A percentile compares a stretch with the other conserved stretches of the same genome.
phyloP scores from a whole-genome alignment of 2,888 invertebrate genomes.

The Aelia acuminata region DNA sequence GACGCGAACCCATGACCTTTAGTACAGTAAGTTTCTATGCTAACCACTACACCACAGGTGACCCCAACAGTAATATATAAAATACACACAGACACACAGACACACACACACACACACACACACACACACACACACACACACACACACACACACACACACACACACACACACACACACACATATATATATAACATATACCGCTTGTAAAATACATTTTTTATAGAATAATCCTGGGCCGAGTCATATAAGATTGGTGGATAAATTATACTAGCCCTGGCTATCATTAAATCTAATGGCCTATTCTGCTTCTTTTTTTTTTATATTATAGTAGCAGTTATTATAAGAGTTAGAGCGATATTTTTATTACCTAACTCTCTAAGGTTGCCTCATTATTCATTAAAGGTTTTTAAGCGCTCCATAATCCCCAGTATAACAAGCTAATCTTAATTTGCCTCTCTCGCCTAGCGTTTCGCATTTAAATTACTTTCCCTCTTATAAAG shows the following conservation, averaged over 20 bases:
- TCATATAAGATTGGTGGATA: not conserved
- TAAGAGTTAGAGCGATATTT: not conserved
- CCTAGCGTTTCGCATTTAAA: not conserved
- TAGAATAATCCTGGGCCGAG: no score
- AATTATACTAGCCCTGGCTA: not conserved
- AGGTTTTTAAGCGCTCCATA: not conserved
- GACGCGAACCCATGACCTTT: no score
- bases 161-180: no score
- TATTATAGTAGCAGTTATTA: conserved; percentile 1
- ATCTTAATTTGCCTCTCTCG: not conserved
- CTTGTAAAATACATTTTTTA: no score
- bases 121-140: no score
- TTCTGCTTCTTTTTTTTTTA: not conserved
- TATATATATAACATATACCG: no score
- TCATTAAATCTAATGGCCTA: not conserved
- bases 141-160: no score
- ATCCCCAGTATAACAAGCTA: not conserved
- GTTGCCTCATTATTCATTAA: conserved; percentile 21
- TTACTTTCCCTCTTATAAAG: not conserved
- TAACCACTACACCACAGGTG: no score
- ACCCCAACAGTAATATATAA: no score
- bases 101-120: no score
- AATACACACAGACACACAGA: no score
- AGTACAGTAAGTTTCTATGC: no score
- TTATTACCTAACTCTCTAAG: not conserved